Percentiles rank a stretch among this genome's conserved stretches.
phyloP scores from a whole-genome alignment of 2,797 vertebrate species.

The Takifugu ocellatus region DNA sequence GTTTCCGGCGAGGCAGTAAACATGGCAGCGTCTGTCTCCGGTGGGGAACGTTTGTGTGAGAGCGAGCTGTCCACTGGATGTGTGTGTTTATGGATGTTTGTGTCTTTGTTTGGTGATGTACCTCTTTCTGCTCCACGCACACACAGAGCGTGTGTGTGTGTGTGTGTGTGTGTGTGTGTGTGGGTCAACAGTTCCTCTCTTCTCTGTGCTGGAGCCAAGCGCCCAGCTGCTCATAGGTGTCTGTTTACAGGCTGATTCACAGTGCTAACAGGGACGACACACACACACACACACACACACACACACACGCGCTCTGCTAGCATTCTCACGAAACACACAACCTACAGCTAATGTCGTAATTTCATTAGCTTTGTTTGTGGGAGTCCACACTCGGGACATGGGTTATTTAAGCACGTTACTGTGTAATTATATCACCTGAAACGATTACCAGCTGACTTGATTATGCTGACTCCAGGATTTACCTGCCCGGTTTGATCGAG shows the following conservation, averaged over 20 bases:
- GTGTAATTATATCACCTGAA: constrained; percentile 54
- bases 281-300: constrained; percentile 24
- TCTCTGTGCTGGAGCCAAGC: constrained; percentile 81
- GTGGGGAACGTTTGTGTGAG: constrained; percentile 71
- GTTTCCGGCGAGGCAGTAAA: constrained; percentile 90
- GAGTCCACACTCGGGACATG: constrained; percentile 16
- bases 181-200: constrained; percentile 79
- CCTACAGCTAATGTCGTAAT: constrained; percentile 24
- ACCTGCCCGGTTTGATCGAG: constrained; percentile 34
- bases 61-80: constrained; percentile 47
- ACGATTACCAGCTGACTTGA: constrained; percentile 35
- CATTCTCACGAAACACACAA: constrained; percentile 25
- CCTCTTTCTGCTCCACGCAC: constrained; percentile 55
- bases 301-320: constrained; percentile 17
- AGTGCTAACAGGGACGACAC: constrained; percentile 43
- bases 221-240: constrained; percentile 88
- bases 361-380: constrained; percentile 40
- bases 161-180: constrained; percentile 62
- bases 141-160: constrained; percentile 52
- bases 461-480: constrained; percentile 37
- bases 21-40: constrained; percentile 86
- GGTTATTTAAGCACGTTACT: constrained; percentile 32
- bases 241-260: constrained; percentile 60
- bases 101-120: constrained; percentile 52
- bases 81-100: constrained; percentile 67